Base-by-base conservation (phyloP, 2,797 vertebrate species). In the Eulemur albifrons region DNA sequence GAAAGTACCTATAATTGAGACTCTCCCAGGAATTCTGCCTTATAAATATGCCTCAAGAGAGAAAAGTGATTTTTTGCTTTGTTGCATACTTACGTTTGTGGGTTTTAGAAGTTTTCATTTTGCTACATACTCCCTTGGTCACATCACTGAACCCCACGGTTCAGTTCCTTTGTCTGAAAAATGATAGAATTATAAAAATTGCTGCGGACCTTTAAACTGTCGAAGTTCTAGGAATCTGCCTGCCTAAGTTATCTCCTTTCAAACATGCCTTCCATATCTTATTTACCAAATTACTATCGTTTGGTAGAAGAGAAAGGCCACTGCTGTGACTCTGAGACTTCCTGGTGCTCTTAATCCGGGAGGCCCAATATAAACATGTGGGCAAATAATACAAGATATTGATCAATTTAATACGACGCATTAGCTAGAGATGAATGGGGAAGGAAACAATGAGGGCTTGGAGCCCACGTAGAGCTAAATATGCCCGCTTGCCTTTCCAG, bases 21-120 rank as follows among this genome's bases (percentile, higher is more conserved):
- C 89, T 76, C 20, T 69, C 67, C 6, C 69, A 70, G 94, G 83
- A 97, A 88, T 65, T 80, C 67, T 84, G 83, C 83, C 82, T 87
- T 81, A 67, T 72, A 94, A 93, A 70, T 72, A 38, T 8, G 67
- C 27, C 89, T 95, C 65, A n/a, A n/a, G 52, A 89, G 80, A 70
- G 40, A 85, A 85, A 79, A 83, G 80, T 27, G 13, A 38, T 38
- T 67, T 85, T 63, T 84, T 80, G 32, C 65, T 90, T 50, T 84
- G 38, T 20, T 30, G n/a, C 59, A 30, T n/a, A 25, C n/a, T 30
- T 7, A 27, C 52, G 40, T 77, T 77, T 52, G 57, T 57, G 85
- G 30, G 59, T 38, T 70, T 80, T 59, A 88, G 52, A 70, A 52
- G 38, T 57, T 88, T 84, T 43, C 45, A 43, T 50, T 89, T 93